Base-by-base conservation (phyloP, 2,113 vertebrate species). In the Brachyhypopomus occidentalis region DNA sequence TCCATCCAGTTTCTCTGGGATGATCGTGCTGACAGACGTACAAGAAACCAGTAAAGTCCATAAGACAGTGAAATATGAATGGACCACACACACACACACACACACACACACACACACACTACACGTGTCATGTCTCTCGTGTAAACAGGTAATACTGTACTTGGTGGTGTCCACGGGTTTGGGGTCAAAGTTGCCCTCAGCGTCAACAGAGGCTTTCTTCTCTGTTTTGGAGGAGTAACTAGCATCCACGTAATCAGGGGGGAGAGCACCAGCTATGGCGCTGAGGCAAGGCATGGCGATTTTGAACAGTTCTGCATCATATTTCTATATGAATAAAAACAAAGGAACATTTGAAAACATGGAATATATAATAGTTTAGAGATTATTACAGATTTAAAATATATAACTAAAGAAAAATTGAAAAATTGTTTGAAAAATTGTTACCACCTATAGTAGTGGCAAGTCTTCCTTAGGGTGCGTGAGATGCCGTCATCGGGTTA, bases 111-210 rank as follows among this genome's bases (percentile, higher is more conserved):
- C 4, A 48, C 20, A 23, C 38, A 52, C 38, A 9, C 23, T 22
- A 2, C 12, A 55, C 19, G 4, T 1, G 17, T 2, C 19, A 8
- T 52, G 25, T 4, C 41, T 5, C 12, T 5, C 17, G 8, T 5
- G 7, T 22, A 60, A 60, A 60, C 58, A 60, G 5, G 19, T 60
- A 4, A 8, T n/a, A 38, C 41, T 89, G 90, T 84, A 97, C 96
- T 97, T 97, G 85, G 95, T 94, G 8, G 96, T 97, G 81, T 98
- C 96, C 9, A 97, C 94, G 11, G 96, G 96, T 87, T 96, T 96
- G 66, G 96, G 96, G 84, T 97, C 96, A 82, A 98, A 98, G 91
- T 98, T 98, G 83, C 96, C 96, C 83, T 97, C 96, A 3, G 96
- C 96, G 7, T 98, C 97, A 3, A 98, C 96, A 0, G 95, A 96